Base-by-base conservation (phyloP, 2,113 vertebrate genomes). In the Eleginops maclovinus region DNA sequence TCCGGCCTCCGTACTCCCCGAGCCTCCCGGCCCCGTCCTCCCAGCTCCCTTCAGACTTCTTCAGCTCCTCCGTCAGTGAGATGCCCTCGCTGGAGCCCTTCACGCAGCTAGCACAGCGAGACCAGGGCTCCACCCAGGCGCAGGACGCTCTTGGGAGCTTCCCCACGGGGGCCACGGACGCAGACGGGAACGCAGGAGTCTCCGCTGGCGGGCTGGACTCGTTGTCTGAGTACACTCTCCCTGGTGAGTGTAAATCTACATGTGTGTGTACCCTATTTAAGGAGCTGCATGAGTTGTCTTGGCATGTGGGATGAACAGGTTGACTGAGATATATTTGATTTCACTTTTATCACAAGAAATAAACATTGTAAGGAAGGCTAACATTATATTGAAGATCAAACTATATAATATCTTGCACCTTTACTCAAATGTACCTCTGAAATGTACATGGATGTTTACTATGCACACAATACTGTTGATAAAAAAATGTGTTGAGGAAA, bases 141-240 rank as follows among this genome's bases (percentile, higher is more conserved):
- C 94, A 97, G 65, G 97, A 98, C 77, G 90, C 95, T 40, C 91
- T 99, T 41, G 96, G 97, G 79, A 89, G 94, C 87, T 99, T 97
- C 28, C 91, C 96, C 16, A 93, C 94, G 0, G 89, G 72, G 16
- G 69, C 78, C 17, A 54, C 58, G 15, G 93, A 94, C 14, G 85
- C 79, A 59, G 90, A 89, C 1, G 88, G 79, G 8, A 90, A 88
- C 50, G 40, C 60, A 13, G 94, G 90, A 43, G 72, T 86, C 16
- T 24, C 84, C 14, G 61, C 92, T 53, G 91, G 80, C 67, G 90
- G 71, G 11, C 93, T 92, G 7, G 95, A 95, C 87, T 95, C 94
- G 0, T 83, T 95, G 64, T 95, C 93, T 0, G 94, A 95, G 75
- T 95, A 95, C 85, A 95, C 92, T 64, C 90, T 95, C 71, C 95